phyloP scores from a whole-genome alignment of 2,797 vertebrate species.

The Danio tinwini region DNA sequence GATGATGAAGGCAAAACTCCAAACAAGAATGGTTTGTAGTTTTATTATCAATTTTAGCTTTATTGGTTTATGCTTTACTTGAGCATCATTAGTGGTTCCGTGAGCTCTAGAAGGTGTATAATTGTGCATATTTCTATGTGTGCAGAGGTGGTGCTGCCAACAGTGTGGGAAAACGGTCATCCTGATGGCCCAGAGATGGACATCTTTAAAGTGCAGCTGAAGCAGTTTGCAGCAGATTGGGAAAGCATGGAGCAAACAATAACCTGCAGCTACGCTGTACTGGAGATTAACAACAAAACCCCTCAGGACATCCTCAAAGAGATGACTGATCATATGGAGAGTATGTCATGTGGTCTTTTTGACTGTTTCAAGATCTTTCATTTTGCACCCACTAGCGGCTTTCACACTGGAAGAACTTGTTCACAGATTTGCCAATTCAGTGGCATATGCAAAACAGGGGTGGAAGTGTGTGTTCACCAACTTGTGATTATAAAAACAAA shows the following conservation, averaged over 20 bases:
- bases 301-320: conserved; percentile 82
- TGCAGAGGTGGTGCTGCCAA: conserved; percentile 73
- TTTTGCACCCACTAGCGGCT: neutral
- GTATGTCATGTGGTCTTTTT: conserved; percentile 75
- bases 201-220: conserved; percentile 72
- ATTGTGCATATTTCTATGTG: conserved; percentile 39
- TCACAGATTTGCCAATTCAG: too few relatives aligned
- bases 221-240: conserved; percentile 77
- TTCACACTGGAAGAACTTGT: too few relatives aligned
- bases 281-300: conserved; percentile 82
- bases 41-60: neutral
- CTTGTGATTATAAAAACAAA: too few relatives aligned
- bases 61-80: neutral
- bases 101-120: neutral
- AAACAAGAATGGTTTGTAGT: conserved; percentile 7
- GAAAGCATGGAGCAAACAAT: conserved; percentile 70
- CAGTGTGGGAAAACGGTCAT: conserved; percentile 77
- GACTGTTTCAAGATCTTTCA: neutral
- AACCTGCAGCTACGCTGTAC: conserved; percentile 54
- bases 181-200: conserved; percentile 85
- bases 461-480: too few relatives aligned
- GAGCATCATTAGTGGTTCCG: neutral
- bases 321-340: conserved; percentile 80
- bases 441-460: too few relatives aligned
- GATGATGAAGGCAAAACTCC: neutral